Evolutionary conservation across 2,797 vertebrate species (phyloP).

Genomic region (Tapera naevia): DNA sequence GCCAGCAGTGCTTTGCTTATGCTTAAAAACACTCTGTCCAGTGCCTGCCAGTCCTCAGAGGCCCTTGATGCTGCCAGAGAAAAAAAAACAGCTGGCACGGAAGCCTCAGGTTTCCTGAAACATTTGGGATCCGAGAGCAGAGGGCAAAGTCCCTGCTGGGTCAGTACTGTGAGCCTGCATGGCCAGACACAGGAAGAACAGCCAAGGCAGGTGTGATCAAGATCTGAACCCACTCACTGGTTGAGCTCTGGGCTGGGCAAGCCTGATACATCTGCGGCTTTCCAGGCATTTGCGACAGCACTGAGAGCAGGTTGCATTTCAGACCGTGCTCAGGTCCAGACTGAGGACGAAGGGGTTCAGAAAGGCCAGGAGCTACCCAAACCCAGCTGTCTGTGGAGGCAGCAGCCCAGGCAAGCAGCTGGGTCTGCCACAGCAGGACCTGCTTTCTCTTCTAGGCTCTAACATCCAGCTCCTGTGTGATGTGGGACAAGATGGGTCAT

Average conservation of each 20-base stretch:
- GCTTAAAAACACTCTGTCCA: neutral
- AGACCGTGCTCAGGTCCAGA: neutral
- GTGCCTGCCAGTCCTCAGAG: neutral
- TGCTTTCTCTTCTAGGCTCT: neutral
- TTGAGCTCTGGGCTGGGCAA: neutral
- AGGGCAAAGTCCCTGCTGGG: neutral
- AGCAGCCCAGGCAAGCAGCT: too few species aligned
- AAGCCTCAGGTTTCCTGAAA: neutral
- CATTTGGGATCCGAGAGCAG: neutral
- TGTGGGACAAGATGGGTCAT: accelerated
- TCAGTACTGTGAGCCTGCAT: neutral
- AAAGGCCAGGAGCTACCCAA: neutral
- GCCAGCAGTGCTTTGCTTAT: neutral
- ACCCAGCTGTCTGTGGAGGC: neutral
- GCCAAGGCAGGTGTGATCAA: accelerated
- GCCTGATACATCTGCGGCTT: neutral
- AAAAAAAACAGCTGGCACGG: neutral
- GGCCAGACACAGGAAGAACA: neutral
- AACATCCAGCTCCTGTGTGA: accelerated
- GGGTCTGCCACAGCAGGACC: neutral
- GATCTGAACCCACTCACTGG: accelerated
- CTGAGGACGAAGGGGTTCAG: neutral
- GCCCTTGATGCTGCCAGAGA: neutral
- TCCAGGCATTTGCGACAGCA: neutral
- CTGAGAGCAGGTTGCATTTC: neutral